Base-by-base conservation (phyloP, 2,888 invertebrate genomes). In the Caenorhabditis virilis region DNA sequence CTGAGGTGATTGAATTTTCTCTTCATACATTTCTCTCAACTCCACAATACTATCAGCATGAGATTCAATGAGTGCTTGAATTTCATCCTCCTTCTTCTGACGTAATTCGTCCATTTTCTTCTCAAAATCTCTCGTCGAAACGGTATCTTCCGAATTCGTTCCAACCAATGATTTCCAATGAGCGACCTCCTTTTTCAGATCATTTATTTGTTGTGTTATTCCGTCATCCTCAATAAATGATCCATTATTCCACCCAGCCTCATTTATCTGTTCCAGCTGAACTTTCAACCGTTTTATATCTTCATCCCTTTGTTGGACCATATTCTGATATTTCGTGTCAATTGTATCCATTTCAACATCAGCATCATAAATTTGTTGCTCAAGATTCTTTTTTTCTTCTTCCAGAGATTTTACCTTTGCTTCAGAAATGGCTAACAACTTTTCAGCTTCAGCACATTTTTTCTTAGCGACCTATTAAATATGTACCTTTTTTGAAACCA, bases 261-360 rank as follows among this genome's bases (percentile, higher is more conserved):
- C 59, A 15, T 59, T 30, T 0, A 66, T 46, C 22, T 61, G 60
- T 25, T 60, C 55, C 16, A 66, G 49, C 42, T 66, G 53, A 20
- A 78, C 77, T 55, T 74, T 64, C 16, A 78, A 56, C 35, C 65
- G 60, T 49, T 73, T 74, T 27, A 79, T 77, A 39, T 78, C 75
- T 2, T 72, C 66, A 49, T 79, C 79, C 36, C 79, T 53, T 30
- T 68, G 61, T 9, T 52, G 43, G n/a, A 79, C 60, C 52, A 79
- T 78, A 25, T 49, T 54, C 35, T 66, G 62, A 43, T 70, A 69
- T 50, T 67, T 67, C 35, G 65, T 38, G 13, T 62, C 67, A 18
- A 74, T 70, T 13, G 69, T 53, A 38, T 78, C 78, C 69, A 74
- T 69, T 58, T 77, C 78, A 7, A 69, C 59, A 45, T 72, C 74